Evolutionary conservation across 2,888 invertebrate species (phyloP).

Genomic region (Ormyrus nitidulus): DNA sequence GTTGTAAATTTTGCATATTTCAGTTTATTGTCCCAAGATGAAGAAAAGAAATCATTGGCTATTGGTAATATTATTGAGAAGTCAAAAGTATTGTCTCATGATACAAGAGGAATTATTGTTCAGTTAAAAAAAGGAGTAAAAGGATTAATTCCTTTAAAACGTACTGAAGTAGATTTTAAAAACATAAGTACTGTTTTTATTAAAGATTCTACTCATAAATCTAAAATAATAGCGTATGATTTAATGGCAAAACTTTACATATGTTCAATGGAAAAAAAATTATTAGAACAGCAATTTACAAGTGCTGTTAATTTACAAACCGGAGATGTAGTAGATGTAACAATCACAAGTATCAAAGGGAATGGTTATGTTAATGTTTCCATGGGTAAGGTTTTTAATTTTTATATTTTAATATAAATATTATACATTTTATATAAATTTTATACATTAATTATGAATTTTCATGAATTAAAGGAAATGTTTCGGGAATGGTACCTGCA

Average conservation of each 20-base stretch:
- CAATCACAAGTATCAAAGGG: slow-evolving; percentile 62
- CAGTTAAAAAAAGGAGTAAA: slow-evolving; percentile 62
- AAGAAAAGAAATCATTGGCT: slow-evolving; percentile 72
- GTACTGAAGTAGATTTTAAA: slow-evolving; percentile 68
- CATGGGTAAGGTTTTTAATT: slow-evolving; percentile 52
- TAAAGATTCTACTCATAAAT: slow-evolving; percentile 76
- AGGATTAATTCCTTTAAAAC: slow-evolving; percentile 69
- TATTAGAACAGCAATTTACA: slow-evolving; percentile 80
- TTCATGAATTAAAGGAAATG: slow-evolving; percentile 45
- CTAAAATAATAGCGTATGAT: slow-evolving; percentile 82
- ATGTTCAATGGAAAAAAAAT: slow-evolving; percentile 80
- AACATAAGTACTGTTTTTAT: slow-evolving; percentile 74
- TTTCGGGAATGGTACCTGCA: slow-evolving; percentile 64
- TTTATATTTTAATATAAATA: neutral
- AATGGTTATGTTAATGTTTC: slow-evolving; percentile 65
- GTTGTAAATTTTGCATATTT: slow-evolving; percentile 83
- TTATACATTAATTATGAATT: neutral
- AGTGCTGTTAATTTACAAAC: slow-evolving; percentile 63
- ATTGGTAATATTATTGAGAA: slow-evolving; percentile 80
- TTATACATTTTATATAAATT: neutral
- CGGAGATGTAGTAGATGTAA: slow-evolving; percentile 66
- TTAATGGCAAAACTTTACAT: slow-evolving; percentile 81
- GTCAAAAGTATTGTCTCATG: slow-evolving; percentile 77
- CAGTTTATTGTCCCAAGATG: slow-evolving; percentile 73
- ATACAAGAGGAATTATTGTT: slow-evolving; percentile 74